Evolutionary conservation across 2,888 invertebrate genomes (phyloP), one percentile per base, ranked within the genome.

Genomic region (Drosophila birchii): DNA sequence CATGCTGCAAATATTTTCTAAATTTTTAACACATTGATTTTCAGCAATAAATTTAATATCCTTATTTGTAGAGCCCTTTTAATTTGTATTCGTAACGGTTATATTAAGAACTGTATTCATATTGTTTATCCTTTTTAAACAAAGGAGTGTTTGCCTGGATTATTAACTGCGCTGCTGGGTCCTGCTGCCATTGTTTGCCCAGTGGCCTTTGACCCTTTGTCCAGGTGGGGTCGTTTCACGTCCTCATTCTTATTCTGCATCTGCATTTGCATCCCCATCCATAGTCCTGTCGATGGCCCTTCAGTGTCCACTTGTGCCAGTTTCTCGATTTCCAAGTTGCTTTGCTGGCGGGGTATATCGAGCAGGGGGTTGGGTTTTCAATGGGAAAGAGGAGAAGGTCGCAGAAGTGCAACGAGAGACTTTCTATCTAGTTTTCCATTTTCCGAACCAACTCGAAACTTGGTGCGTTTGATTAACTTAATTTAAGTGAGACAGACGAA

Each of bases 261-360:
- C 61, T 32, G 39, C 62, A 64, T 61, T 41, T 64, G 64, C 64
- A 64, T 64, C 49, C 49, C 47, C 62, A 41, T 34, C 44, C 57
- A 61, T 23, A 29, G 61, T 44, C 41, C 56, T n/a, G 34, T 61
- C 66, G 51, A 57, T 47, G 70, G 56, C 60, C 57, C 55, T 66
- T 53, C 53, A 80, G 76, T 60, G 69, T 53, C 69, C 79, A 77
- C 81, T 81, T 81, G 84, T 81, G 57, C 81, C 68, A 81, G 75
- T 80, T 83, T 74, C 72, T 75, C 74, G 68, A 72, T 74, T 76
- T 73, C 39, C 56, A 62, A 43, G 38, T 44, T 44, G 20, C 29
- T 32, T 43, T 39, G 39, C 32, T n/a, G 32, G 20, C 51, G 20
- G 20, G 14, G 20, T 9, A 20, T 34, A 51, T 51, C 16, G 34